Evolutionary conservation across 1,140 invertebrate species (phyloP).

Genomic region (Trichonephila clavata): DNA sequence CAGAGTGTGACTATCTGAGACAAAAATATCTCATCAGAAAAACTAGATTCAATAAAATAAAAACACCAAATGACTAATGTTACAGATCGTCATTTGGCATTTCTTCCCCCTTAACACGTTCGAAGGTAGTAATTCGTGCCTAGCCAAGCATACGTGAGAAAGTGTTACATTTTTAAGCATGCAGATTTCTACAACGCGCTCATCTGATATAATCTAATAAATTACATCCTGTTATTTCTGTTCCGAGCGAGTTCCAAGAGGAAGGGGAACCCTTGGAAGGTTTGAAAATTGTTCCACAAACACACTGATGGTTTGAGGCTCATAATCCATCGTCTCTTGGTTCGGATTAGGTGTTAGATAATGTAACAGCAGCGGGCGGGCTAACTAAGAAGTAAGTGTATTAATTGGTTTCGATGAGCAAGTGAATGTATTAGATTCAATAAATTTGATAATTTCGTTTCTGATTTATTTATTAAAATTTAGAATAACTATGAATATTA

Average conservation of each 20-base stretch:
- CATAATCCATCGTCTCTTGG: not conserved
- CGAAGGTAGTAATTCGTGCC: conserved; percentile 6
- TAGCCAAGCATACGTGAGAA: conserved; percentile 17
- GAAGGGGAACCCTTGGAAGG: not conserved
- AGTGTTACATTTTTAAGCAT: conserved; percentile 30
- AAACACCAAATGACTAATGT: not conserved
- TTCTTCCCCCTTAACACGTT: not conserved
- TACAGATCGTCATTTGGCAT: not conserved
- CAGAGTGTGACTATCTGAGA: conserved; percentile 14
- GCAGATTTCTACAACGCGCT: not conserved
- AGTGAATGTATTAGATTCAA: too few species aligned
- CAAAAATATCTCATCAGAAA: not conserved
- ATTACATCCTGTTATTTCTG: conserved; percentile 17
- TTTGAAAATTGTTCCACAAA: not conserved
- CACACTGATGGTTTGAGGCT: not conserved
- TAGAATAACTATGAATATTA: too few species aligned
- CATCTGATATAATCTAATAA: conserved; percentile 28
- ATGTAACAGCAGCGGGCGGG: not conserved
- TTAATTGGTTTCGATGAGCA: not conserved
- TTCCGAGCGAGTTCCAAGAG: not conserved
- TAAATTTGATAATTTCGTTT: too few species aligned
- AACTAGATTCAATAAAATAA: not conserved
- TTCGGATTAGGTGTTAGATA: not conserved
- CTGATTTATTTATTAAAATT: too few species aligned
- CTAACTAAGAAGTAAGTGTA: not conserved